Conservation (phyloP, 2,888 invertebrate species). For the Micropterix aruncella region DNA sequence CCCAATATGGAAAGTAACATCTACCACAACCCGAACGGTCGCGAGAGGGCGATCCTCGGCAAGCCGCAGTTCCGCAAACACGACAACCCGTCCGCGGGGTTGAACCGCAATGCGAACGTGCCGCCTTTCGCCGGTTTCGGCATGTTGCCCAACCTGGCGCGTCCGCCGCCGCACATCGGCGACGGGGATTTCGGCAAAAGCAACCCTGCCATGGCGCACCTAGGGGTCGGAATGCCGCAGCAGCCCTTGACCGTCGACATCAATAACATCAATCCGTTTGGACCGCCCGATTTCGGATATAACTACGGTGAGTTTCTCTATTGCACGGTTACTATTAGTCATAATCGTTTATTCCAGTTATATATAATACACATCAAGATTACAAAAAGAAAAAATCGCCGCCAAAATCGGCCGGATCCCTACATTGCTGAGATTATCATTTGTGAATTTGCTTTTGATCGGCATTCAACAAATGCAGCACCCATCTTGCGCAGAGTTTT, state of each 20-base stretch:
- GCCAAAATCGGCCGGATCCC: too few relatives aligned
- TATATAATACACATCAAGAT: too few relatives aligned
- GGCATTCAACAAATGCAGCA: too few relatives aligned
- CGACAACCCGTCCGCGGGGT: not conserved
- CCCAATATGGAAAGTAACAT: not conserved
- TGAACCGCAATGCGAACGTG: not conserved
- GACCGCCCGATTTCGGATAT: not conserved
- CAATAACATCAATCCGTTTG: not conserved
- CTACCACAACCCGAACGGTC: not conserved
- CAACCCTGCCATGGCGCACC: not conserved
- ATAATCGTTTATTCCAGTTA: too few relatives aligned
- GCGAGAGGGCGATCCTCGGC: not conserved
- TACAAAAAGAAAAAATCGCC: too few relatives aligned
- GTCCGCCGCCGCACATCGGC: not conserved
- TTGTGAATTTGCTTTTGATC: too few relatives aligned
- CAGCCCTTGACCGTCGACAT: not conserved
- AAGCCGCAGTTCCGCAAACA: not conserved
- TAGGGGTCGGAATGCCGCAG: not conserved
- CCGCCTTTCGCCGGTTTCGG: not conserved
- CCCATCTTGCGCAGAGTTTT: too few relatives aligned
- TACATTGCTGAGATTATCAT: too few relatives aligned
- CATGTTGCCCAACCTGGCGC: not conserved
- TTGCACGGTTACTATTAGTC: too few relatives aligned
- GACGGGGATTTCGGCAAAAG: not conserved
- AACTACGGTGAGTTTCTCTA: not conserved